Evolutionary conservation across 2,888 invertebrate genomes (phyloP), one percentile per base, ranked within the genome.

Genomic region (Calameuta filiformis): DNA sequence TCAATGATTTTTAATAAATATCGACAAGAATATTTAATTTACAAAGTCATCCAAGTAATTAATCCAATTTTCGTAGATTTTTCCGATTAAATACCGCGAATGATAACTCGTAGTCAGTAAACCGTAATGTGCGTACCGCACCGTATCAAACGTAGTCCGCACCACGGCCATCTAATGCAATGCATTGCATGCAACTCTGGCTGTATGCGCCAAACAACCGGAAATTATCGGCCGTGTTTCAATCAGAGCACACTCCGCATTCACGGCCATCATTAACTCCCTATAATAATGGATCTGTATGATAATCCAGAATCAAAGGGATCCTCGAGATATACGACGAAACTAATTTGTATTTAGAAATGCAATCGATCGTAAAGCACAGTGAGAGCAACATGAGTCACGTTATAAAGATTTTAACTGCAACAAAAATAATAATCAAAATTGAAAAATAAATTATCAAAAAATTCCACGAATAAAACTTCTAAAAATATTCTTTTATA

Each of bases 151-250:
- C 80, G 81, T 81, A 81, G 69, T 81, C 78, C 30, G 80, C 84
- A 81, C 81, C 81, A 83, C 81, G 73, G 77, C 40, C 75, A 76
- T 79, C 82, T 84, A 87, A 87, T 85, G 85, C 83, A 82, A 79
- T 80, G 79, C 82, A 80, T 82, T 75, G 80, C 79, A 80, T 82
- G 80, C 83, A 81, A 80, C 40, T 40, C 40, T 15, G 15, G 4
- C 83, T 81, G 84, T 86, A 86, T 83, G 83, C 84, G 82, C 83
- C 80, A 81, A 87, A 88, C 85, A 86, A 85, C 84, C 88, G 87
- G 88, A 88, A 88, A 88, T 88, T 88, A 85, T 84, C 83, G 83
- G 83, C 84, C 84, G 84, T 85, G 86, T 88, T 88, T 87, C 87
- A 88, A 88, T 88, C 88, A 85, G 83, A 83, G 80, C 82, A 81